These are phyloP conservation scores for Cybosia mesomella DNA, from an alignment of 2,888 invertebrate genomes.

Conservation along the genomic window DNA sequence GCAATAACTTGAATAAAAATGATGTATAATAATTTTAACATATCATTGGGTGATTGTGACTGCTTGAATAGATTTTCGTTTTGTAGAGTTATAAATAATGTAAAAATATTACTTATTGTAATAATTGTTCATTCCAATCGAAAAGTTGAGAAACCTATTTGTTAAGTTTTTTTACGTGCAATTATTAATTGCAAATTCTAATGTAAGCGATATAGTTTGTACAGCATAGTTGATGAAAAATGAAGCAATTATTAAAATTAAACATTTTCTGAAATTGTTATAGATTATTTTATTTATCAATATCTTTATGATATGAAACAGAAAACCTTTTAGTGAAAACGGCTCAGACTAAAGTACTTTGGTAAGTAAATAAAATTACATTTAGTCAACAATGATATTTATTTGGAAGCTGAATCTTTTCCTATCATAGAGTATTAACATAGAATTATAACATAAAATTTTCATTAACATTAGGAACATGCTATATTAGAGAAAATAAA, in stretches of 20 bases:
- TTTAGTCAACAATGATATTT: conserved; percentile 84
- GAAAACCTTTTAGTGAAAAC: not conserved
- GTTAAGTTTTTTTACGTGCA: conserved; percentile 88
- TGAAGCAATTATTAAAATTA: conserved; percentile 86
- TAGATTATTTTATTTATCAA: conserved; percentile 54
- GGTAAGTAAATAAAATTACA: conserved; percentile 18
- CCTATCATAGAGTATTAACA: conserved; percentile 68
- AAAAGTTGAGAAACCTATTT: conserved; percentile 86
- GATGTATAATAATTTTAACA: conserved; percentile 80
- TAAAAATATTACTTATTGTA: conserved; percentile 82
- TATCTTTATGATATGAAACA: not conserved
- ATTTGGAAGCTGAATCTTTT: conserved; percentile 79
- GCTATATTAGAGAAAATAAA: conserved; percentile 59
- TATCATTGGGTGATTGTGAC: conserved; percentile 88
- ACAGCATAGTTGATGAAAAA: conserved; percentile 85
- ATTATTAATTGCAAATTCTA: conserved; percentile 87
- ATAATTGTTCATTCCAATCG: conserved; percentile 87
- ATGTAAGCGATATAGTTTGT: conserved; percentile 87
- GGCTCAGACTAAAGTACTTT: not conserved
- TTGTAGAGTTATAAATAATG: conserved; percentile 83
- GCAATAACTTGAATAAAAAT: conserved; percentile 78
- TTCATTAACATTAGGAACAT: conserved; percentile 69
- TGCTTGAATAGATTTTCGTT: conserved; percentile 85
- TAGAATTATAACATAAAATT: conserved; percentile 75
- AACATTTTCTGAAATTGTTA: conserved; percentile 84